phyloP scores from a whole-genome alignment of 92 coral and sea anemone species.

The Metridium senile region DNA sequence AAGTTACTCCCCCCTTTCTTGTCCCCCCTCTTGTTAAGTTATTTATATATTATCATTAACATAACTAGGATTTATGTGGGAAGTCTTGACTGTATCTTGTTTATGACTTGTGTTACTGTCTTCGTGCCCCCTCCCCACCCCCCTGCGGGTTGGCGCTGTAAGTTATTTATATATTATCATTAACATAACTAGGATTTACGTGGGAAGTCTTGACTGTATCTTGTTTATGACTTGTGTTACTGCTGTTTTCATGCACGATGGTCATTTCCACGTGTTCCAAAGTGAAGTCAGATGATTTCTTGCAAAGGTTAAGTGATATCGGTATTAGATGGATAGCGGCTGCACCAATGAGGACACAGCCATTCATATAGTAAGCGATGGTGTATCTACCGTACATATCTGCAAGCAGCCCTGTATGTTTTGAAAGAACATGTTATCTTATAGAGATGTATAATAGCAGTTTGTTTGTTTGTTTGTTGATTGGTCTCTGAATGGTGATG shows the following conservation, averaged over 20 bases:
- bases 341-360: constrained; percentile 17
- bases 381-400: constrained; percentile 24
- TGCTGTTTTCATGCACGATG: not conserved
- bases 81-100: too few relatives aligned
- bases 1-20: too few relatives aligned
- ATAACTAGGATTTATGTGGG: too few relatives aligned
- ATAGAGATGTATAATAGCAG: not conserved
- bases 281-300: not conserved
- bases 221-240: not conserved
- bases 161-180: too few relatives aligned
- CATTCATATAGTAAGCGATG: constrained; percentile 32
- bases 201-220: not conserved
- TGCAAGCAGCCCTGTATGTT: constrained; percentile 35
- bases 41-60: too few relatives aligned
- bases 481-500: not conserved
- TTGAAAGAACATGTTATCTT: not conserved
- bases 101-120: too few relatives aligned
- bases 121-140: too few relatives aligned
- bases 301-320: not conserved
- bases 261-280: not conserved
- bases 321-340: constrained; percentile 37
- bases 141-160: too few relatives aligned
- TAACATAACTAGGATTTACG: too few relatives aligned
- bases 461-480: not conserved
- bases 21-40: too few relatives aligned